Conservation (phyloP, 1,140 invertebrate genomes). For the Mamestra configurata region DNA sequence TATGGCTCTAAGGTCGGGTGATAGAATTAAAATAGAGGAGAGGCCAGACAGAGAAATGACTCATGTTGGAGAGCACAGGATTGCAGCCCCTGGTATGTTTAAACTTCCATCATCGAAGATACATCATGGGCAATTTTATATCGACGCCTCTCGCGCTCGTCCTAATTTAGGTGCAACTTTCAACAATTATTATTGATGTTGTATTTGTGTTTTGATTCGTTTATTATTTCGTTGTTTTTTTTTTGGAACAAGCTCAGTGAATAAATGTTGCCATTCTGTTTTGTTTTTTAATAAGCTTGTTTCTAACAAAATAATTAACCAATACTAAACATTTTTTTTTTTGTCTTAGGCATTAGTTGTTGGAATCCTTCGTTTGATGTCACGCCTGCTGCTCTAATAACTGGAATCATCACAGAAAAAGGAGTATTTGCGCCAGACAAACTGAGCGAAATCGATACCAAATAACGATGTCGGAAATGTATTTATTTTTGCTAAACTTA, state of each 20-base stretch:
- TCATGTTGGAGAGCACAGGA: conserved; percentile 93
- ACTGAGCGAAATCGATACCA: conserved; percentile 69
- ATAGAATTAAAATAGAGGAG: conserved; percentile 98
- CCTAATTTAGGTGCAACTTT: conserved; percentile 13
- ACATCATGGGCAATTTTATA: not conserved
- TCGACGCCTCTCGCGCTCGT: not conserved
- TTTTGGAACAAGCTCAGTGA: not conserved
- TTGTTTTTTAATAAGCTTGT: not conserved
- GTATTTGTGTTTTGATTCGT: not conserved
- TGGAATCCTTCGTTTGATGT: conserved; percentile 99
- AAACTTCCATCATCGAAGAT: conserved; percentile 13
- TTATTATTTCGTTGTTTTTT: not conserved
- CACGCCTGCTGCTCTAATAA: conserved; percentile 97
- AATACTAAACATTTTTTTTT: conserved; percentile 24
- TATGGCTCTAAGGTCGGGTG: conserved; percentile 92
- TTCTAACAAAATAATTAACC: not conserved
- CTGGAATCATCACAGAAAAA: conserved; percentile 98
- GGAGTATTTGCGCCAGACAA: conserved; percentile 93
- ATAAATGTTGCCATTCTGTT: not conserved
- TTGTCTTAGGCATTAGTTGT: conserved; percentile 93
- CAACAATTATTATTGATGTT: not conserved
- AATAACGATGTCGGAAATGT: conserved; percentile 17
- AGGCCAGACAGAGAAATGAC: conserved; percentile 97
- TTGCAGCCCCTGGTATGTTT: conserved; percentile 94
- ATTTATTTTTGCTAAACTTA: conserved; percentile 33